Percentiles rank a stretch among this genome's conserved stretches.
phyloP scores from a whole-genome alignment of 2,888 invertebrate genomes.

The Schrankia costaestrigalis region DNA sequence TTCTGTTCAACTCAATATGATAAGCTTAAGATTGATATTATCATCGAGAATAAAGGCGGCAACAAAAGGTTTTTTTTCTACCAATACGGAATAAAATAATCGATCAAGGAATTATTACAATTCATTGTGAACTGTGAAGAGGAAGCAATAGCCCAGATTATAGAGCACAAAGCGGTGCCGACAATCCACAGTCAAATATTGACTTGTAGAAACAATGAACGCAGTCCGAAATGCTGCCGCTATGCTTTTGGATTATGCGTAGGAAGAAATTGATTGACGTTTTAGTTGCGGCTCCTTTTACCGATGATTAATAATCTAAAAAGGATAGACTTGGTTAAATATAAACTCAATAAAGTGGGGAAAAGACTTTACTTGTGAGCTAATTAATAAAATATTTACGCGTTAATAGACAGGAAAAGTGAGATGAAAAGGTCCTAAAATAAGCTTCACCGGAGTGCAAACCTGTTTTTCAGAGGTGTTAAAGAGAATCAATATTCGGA shows the following conservation, averaged over 20 bases:
- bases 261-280: slow-evolving; percentile 60
- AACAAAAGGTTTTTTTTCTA: slow-evolving; percentile 66
- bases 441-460: slow-evolving; percentile 73
- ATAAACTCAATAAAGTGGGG: slow-evolving; percentile 25
- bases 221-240: slow-evolving; percentile 41
- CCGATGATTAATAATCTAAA: slow-evolving; percentile 11
- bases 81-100: slow-evolving; percentile 65
- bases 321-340: slow-evolving; percentile 18
- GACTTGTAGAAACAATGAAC: slow-evolving; percentile 75
- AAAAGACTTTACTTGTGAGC: slow-evolving; percentile 27
- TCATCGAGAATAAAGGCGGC: slow-evolving; percentile 52
- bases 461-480: slow-evolving; percentile 78
- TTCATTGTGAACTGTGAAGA: slow-evolving; percentile 68
- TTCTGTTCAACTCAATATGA: slow-evolving; percentile 12
- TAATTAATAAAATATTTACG: slow-evolving; percentile 53
- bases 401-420: slow-evolving; percentile 64
- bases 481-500: slow-evolving; percentile 70
- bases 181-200: slow-evolving; percentile 75
- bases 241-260: slow-evolving; percentile 47
- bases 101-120: slow-evolving; percentile 74
- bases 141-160: slow-evolving; percentile 70
- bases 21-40: slow-evolving; percentile 53
- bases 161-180: slow-evolving; percentile 67
- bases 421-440: slow-evolving; percentile 78
- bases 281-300: slow-evolving; percentile 35